Base-by-base conservation (phyloP, 2,797 vertebrate species). In the Neomorphus geoffroyi region DNA sequence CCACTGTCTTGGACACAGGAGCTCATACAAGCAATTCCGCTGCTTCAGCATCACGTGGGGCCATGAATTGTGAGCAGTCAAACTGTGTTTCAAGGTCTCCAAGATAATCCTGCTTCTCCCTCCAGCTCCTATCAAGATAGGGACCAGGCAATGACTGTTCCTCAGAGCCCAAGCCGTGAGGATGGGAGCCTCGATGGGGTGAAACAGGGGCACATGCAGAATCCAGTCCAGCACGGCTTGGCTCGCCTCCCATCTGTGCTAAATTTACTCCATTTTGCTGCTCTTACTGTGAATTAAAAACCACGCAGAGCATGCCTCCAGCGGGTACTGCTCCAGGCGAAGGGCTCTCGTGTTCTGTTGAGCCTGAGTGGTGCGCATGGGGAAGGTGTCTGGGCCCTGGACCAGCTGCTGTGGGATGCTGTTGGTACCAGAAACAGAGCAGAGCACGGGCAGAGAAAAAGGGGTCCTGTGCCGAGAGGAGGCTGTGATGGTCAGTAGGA, bases 101-200 rank as follows among this genome's bases (percentile, higher is more conserved):
- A 45, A 33, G 54, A 57, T 80, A 72, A 57, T 56, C 9, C 50
- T 61, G 14, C 65, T 78, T 84, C 78, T 89, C 28, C 23, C 21
- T 86, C 17, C 11, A 48, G 30, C 19, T 46, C 23, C 9, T 80
- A 58, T 78, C 30, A 28, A 37, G 56, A 28, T 9, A 27, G 32
- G 23, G 33, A 64, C 46, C 21, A 17, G 51, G 56, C 30, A 58
- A 1, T 8, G 56, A 41, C 12, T 12, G 26, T 51, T 67, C 43
- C n/a, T 19, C 30, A 35, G 60, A 78, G 27, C 43, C 37, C 50
- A 46, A 18, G 23, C 30, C 30, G 7, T 33, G 21, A 37, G 30
- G 46, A 6, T 0, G 2, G 28, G 30, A 48, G 45, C 28, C 37
- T 62, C 8, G 1, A 0, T 50, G 48, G 41, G 41, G 10, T 26